These are phyloP conservation scores for Ibidorhyncha struthersii DNA, from an alignment of 2,113 vertebrate species.

Conservation along the genomic window DNA sequence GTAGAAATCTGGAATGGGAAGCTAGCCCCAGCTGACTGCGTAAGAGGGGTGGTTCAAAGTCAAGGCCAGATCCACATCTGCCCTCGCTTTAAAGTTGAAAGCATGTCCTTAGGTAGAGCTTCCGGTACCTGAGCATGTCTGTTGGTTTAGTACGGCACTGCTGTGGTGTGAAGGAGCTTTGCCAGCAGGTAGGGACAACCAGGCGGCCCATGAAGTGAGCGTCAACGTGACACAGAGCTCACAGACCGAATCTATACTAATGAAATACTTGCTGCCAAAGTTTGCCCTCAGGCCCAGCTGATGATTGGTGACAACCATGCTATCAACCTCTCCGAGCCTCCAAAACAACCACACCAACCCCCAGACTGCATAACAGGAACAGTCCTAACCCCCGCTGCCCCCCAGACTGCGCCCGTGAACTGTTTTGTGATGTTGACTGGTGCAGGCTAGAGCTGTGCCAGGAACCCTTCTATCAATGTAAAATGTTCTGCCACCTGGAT, in stretches of 20 bases:
- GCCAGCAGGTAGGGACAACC: not conserved
- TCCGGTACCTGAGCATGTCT: not conserved
- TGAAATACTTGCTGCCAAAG: not conserved
- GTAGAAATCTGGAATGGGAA: not conserved
- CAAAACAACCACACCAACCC: not conserved
- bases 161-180: not conserved
- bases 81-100: not conserved
- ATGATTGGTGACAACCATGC: rapidly evolving
- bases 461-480: not conserved
- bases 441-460: not conserved
- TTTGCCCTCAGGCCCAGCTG: not conserved
- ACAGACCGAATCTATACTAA: not conserved
- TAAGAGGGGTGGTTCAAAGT: not conserved
- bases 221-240: not conserved
- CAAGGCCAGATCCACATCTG: not conserved
- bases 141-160: no score
- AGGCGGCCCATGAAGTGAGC: not conserved
- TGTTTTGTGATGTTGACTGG: not conserved
- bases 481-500: not conserved
- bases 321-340: not conserved
- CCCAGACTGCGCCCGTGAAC: not conserved
- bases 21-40: not conserved
- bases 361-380: not conserved
- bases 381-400: not conserved
- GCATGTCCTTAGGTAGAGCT: not conserved